Conservation (phyloP, 2,888 invertebrate species). For the Taphrorychus bicolor region DNA sequence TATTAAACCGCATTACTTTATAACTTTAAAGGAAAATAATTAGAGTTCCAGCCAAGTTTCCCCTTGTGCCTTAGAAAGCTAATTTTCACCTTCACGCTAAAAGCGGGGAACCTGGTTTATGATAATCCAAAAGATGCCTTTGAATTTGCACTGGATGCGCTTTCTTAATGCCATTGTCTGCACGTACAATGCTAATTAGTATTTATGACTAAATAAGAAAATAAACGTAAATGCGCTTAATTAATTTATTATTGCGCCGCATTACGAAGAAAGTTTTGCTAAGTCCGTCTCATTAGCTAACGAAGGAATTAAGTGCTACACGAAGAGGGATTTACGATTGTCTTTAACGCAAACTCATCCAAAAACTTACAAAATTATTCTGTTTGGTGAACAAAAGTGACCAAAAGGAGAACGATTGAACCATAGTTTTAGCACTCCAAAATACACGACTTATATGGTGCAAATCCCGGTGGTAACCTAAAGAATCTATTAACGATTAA, state of each 20-base stretch:
- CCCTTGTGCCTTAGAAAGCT: not conserved
- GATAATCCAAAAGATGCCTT: slow-evolving; percentile 2
- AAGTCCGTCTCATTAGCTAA: not conserved
- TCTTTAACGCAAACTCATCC: not conserved
- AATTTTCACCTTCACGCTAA: not conserved
- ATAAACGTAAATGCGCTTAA: not conserved
- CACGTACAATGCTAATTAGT: slow-evolving; percentile 4
- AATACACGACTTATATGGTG: too few relatives aligned
- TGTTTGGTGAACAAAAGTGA: too few relatives aligned
- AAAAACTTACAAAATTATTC: not conserved
- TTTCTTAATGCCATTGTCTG: slow-evolving; percentile 6
- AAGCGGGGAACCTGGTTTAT: not conserved
- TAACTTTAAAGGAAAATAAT: not conserved
- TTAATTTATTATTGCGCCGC: not conserved
- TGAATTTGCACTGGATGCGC: not conserved
- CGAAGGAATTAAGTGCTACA: too few relatives aligned
- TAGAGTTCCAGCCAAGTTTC: too few relatives aligned
- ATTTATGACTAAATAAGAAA: not conserved
- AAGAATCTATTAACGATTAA: not conserved
- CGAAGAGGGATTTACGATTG: too few relatives aligned
- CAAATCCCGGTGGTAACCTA: too few relatives aligned
- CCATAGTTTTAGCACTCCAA: too few relatives aligned
- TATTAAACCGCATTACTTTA: not conserved
- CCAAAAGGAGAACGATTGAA: too few relatives aligned
- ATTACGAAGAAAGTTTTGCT: not conserved